Conservation (phyloP, 2,113 vertebrate species). For the Hyla sarda region DNA sequence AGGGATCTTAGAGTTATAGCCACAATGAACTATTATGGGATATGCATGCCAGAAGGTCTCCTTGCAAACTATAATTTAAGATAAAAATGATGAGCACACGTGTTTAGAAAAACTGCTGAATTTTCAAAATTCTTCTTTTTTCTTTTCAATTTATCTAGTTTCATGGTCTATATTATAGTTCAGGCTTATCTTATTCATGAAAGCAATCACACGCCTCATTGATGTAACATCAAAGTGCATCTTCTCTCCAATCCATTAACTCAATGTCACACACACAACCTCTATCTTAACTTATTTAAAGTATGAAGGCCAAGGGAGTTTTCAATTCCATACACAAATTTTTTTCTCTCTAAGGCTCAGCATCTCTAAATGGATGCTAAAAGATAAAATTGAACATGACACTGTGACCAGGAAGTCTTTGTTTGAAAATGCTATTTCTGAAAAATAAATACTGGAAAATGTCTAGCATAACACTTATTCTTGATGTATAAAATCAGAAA, state of each 20-base stretch:
- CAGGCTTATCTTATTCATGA: constrained; percentile 23
- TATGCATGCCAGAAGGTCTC: neutral
- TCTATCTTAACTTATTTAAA: constrained; percentile 33
- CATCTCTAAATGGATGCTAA: neutral
- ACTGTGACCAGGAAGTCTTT: neutral
- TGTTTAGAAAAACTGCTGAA: neutral
- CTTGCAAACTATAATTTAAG: neutral
- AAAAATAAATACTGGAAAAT: neutral
- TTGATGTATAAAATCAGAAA: neutral
- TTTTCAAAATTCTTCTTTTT: neutral
- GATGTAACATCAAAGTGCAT: constrained; percentile 46
- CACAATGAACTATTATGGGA: neutral
- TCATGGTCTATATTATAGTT: constrained; percentile 22
- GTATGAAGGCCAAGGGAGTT: constrained; percentile 24
- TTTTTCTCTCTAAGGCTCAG: neutral
- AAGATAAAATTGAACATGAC: neutral
- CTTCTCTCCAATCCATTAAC: constrained; percentile 30
- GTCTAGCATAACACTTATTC: neutral
- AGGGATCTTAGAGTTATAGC: neutral
- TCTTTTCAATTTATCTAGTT: constrained; percentile 35
- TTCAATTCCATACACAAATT: neutral
- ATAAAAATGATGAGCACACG: constrained; percentile 24
- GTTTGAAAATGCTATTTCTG: neutral
- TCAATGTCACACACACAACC: constrained; percentile 22
- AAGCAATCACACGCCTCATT: constrained; percentile 47